Evolutionary conservation across 2,888 invertebrate species (phyloP).

Genomic region (Spatulosminthurus flaviceps): DNA sequence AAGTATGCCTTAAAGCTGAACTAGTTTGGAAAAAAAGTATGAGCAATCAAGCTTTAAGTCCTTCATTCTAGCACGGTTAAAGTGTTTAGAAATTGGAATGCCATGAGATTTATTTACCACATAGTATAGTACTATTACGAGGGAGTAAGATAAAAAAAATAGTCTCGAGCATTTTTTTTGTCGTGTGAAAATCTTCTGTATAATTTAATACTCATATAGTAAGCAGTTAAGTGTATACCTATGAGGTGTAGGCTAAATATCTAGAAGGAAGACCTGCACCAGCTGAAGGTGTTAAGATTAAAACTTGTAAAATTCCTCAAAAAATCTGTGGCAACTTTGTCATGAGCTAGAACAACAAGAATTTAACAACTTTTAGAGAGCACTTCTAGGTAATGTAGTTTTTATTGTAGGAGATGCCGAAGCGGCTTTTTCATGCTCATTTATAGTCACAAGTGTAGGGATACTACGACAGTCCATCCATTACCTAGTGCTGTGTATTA

Average conservation of each 20-base stretch:
- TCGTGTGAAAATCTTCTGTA: background rate
- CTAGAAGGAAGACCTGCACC: background rate
- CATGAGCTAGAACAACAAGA: constrained; percentile 36
- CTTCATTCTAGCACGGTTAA: background rate
- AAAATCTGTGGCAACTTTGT: constrained; percentile 41
- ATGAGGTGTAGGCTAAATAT: too few relatives aligned
- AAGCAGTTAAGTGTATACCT: too few relatives aligned
- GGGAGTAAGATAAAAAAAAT: constrained; percentile 16
- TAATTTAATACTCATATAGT: too few relatives aligned
- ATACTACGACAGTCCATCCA: too few relatives aligned
- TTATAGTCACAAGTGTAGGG: too few relatives aligned
- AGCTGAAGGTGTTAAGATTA: constrained; percentile 28
- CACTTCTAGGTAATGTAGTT: background rate
- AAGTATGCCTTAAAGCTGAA: background rate
- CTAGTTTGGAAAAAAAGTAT: background rate
- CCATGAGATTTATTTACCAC: constrained; percentile 1
- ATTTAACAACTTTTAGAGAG: background rate
- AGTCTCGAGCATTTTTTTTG: background rate
- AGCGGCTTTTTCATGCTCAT: constrained; percentile 9
- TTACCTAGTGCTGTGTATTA: too few relatives aligned
- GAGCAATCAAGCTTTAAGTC: background rate
- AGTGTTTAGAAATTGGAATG: constrained; percentile 1
- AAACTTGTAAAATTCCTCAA: constrained; percentile 44
- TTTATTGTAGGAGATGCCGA: background rate
- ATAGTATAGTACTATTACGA: background rate